Evolutionary conservation across 2,113 vertebrate genomes (phyloP).

Genomic region (Takifugu flavidus): DNA sequence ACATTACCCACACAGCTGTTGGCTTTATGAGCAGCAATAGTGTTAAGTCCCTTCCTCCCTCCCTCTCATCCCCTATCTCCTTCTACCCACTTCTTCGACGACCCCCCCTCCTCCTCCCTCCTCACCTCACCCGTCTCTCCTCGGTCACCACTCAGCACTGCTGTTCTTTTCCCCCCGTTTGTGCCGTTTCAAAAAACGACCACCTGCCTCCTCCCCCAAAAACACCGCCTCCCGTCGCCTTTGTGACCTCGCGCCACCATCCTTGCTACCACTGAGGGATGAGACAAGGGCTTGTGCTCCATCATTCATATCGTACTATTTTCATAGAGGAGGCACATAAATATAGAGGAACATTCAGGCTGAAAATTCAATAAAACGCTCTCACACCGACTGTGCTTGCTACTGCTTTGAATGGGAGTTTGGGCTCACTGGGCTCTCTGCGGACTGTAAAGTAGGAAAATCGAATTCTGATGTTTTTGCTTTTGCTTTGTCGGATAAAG

Average conservation of each 20-base stretch:
- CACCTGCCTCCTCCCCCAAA: constrained; percentile 10
- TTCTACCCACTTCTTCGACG: constrained; percentile 11
- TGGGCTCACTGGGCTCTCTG: constrained; percentile 52
- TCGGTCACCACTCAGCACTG: constrained; percentile 36
- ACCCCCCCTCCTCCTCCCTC: neutral
- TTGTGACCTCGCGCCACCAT: constrained; percentile 32
- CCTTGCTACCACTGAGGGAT: constrained; percentile 41
- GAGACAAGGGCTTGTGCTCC: constrained; percentile 60
- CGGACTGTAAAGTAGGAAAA: constrained; percentile 65
- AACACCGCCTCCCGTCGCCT: constrained; percentile 15
- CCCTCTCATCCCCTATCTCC: constrained; percentile 46
- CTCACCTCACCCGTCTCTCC: constrained; percentile 12
- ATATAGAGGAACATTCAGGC: constrained; percentile 51
- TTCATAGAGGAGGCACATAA: constrained; percentile 44
- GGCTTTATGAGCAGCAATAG: constrained; percentile 71
- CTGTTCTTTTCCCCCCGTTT: constrained; percentile 37
- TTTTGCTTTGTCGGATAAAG: constrained; percentile 24
- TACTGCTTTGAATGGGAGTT: constrained; percentile 61
- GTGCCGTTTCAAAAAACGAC: constrained; percentile 28
- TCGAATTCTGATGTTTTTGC: constrained; percentile 54
- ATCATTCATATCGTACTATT: constrained; percentile 52
- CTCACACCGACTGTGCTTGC: constrained; percentile 45
- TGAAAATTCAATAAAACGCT: constrained; percentile 68
- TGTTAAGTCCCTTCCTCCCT: constrained; percentile 37
- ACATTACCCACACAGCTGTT: constrained; percentile 77